Evolutionary conservation across 1,140 invertebrate genomes (phyloP).

Genomic region (Conus ventricosus): DNA sequence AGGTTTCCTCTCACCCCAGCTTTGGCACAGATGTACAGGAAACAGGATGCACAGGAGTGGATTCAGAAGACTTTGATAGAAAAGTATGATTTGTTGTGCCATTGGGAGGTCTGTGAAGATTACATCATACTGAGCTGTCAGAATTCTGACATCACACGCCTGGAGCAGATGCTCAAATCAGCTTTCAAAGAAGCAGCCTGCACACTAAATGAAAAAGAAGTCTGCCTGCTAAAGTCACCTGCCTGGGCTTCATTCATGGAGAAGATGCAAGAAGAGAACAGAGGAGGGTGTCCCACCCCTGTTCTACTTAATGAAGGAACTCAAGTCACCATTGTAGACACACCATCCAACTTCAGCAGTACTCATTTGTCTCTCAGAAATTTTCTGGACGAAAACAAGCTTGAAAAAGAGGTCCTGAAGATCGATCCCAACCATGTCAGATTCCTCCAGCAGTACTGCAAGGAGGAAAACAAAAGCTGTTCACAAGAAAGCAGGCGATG

Average conservation of each 20-base stretch:
- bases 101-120: constrained; percentile 2
- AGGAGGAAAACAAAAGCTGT: not conserved
- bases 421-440: not conserved
- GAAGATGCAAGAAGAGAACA: not conserved
- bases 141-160: not conserved
- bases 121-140: not conserved
- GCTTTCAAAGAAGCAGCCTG: not conserved
- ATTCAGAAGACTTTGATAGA: not conserved
- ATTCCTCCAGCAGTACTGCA: not conserved
- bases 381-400: not conserved
- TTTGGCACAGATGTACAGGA: not conserved
- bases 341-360: not conserved
- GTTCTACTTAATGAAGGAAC: not conserved
- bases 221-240: not conserved
- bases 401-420: not conserved
- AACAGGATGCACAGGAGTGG: not conserved
- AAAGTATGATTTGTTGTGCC: not conserved
- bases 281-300: not conserved
- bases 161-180: not conserved
- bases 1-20: not conserved
- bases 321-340: not conserved
- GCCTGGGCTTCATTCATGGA: constrained; percentile 5
- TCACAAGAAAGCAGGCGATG: not conserved
- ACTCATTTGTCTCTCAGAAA: not conserved
- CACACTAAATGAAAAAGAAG: not conserved